phyloP scores from a whole-genome alignment of 2,113 vertebrate genomes.

The Sarotherodon lohbergeri region DNA sequence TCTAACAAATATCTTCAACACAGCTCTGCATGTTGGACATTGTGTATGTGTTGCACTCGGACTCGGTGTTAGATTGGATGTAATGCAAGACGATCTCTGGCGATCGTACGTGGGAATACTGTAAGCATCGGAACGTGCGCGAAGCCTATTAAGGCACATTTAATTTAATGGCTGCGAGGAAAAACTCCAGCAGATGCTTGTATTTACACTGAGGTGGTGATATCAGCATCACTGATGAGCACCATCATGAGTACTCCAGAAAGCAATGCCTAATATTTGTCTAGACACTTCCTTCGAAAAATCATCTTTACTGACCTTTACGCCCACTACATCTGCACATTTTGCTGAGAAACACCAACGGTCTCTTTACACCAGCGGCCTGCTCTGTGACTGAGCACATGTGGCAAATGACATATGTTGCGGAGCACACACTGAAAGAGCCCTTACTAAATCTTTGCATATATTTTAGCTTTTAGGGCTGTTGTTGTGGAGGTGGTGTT shows the following conservation, averaged over 20 bases:
- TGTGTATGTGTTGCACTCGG: not conserved
- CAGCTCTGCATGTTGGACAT: not conserved
- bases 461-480: slow-evolving; percentile 20
- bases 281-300: not conserved
- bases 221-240: not conserved
- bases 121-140: not conserved
- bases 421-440: not conserved
- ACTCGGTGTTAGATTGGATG: not conserved
- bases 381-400: slow-evolving; percentile 3
- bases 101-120: not conserved
- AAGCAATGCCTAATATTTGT: not conserved
- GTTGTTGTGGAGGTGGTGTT: not conserved
- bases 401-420: slow-evolving; percentile 42
- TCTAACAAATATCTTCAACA: not conserved
- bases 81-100: not conserved
- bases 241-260: not conserved
- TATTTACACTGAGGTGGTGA: not conserved
- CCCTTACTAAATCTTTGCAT: not conserved
- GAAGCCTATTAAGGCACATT: not conserved
- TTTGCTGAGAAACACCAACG: slow-evolving; percentile 9
- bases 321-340: not conserved
- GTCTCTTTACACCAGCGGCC: not conserved
- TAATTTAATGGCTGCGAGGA: not conserved
- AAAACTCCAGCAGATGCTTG: not conserved
- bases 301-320: slow-evolving; percentile 26